Conservation (phyloP, 2,113 vertebrate species). For the Arenaria interpres region DNA sequence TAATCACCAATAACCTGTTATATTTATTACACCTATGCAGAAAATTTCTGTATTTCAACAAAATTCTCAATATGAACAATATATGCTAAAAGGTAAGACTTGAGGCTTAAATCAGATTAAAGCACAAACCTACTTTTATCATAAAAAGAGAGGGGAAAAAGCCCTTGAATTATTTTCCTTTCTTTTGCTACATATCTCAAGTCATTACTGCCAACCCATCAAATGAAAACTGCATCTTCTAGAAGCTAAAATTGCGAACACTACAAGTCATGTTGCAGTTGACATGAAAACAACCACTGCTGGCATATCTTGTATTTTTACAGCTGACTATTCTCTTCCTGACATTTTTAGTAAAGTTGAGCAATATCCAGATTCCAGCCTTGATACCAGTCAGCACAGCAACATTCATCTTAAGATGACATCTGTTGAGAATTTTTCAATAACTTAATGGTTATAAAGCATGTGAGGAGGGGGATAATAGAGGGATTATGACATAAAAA, state of each 20-base stretch:
- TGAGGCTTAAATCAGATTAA: conserved; percentile 41
- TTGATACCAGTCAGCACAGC: conserved; percentile 78
- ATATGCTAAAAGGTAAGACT: not conserved
- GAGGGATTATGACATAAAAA: conserved; percentile 87
- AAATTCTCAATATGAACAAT: not conserved
- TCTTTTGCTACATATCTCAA: conserved; percentile 7
- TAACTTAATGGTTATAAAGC: conserved; percentile 84
- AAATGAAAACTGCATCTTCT: conserved; percentile 47
- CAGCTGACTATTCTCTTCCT: conserved; percentile 80
- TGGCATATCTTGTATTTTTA: conserved; percentile 79
- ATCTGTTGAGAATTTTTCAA: conserved; percentile 89
- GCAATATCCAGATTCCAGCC: conserved; percentile 83
- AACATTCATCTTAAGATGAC: conserved; percentile 90
- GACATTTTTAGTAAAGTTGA: conserved; percentile 79
- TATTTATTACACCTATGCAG: not conserved
- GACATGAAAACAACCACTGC: conserved; percentile 71
- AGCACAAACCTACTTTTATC: conserved; percentile 35
- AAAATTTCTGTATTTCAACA: not conserved
- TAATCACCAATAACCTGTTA: not conserved
- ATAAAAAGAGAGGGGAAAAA: not conserved
- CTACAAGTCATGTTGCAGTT: conserved; percentile 67
- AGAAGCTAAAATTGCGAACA: conserved; percentile 47
- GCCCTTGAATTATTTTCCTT: conserved; percentile 7
- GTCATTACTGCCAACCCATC: conserved; percentile 24
- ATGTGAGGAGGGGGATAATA: conserved; percentile 70